phyloP scores from a whole-genome alignment of 2,113 vertebrate species.

The Numenius arquata region DNA sequence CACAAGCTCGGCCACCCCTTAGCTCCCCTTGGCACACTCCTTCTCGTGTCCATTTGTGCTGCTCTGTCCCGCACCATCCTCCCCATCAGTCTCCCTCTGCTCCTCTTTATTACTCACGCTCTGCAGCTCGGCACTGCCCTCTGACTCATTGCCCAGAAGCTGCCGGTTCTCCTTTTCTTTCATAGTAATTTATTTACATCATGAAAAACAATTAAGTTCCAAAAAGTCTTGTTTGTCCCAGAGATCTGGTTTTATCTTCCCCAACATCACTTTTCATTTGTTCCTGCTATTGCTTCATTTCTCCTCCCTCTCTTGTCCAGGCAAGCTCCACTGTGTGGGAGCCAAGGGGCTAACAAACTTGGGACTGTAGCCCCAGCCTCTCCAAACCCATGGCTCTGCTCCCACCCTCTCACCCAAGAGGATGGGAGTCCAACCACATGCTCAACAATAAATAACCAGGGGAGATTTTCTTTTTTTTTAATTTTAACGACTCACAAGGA shows the following conservation, averaged over 20 bases:
- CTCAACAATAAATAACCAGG: conserved; percentile 58
- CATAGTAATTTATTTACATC: conserved; percentile 32
- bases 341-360: background rate
- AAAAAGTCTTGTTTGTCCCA: conserved; percentile 52
- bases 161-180: background rate
- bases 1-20: background rate
- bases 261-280: conserved; percentile 43
- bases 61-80: background rate
- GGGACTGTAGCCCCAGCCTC: background rate
- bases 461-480: background rate
- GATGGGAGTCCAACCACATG: background rate
- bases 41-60: background rate
- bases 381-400: background rate
- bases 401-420: background rate
- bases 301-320: background rate
- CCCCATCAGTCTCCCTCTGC: background rate
- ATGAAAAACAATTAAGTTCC: conserved; percentile 33
- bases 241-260: conserved; percentile 41
- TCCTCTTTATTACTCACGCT: background rate
- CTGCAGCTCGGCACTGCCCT: background rate
- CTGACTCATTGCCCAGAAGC: background rate
- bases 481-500: conserved; percentile 61
- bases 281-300: conserved; percentile 19
- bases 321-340: background rate
- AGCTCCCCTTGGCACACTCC: background rate